Conservation (phyloP, 2,797 vertebrate species). For the Crenichthys baileyi region DNA sequence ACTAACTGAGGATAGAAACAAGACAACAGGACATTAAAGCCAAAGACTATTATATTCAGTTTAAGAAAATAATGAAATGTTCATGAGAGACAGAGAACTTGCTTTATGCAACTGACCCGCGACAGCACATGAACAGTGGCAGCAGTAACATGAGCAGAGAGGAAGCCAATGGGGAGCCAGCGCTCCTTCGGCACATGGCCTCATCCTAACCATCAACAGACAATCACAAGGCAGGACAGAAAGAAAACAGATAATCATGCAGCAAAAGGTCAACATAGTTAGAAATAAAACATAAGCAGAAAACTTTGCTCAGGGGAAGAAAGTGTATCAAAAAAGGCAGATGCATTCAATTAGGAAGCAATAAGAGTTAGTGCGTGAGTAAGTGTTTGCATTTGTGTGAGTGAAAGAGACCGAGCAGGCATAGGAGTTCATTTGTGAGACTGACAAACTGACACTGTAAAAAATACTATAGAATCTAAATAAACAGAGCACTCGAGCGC, state of each 20-base stretch:
- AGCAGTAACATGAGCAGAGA: constrained; percentile 94
- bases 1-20: constrained; percentile 10
- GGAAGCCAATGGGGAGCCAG: constrained; percentile 90
- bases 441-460: constrained; percentile 46
- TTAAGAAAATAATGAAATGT: constrained; percentile 26
- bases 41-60: constrained; percentile 19
- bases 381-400: constrained; percentile 22
- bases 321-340: constrained; percentile 18
- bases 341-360: constrained; percentile 69
- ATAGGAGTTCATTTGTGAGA: constrained; percentile 44
- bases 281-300: constrained; percentile 71
- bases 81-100: constrained; percentile 47
- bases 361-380: constrained; percentile 43
- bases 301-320: constrained; percentile 44
- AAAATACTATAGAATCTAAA: constrained; percentile 67
- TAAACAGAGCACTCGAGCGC: constrained; percentile 59
- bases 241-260: constrained; percentile 83
- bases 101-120: constrained; percentile 90
- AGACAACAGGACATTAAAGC: constrained; percentile 1
- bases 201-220: constrained; percentile 91
- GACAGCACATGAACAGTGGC: constrained; percentile 95
- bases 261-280: constrained; percentile 65
- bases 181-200: constrained; percentile 91
- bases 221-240: constrained; percentile 81
- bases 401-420: constrained; percentile 35